Conservation (phyloP, 2,113 vertebrate species). For the Panurus biarmicus region DNA sequence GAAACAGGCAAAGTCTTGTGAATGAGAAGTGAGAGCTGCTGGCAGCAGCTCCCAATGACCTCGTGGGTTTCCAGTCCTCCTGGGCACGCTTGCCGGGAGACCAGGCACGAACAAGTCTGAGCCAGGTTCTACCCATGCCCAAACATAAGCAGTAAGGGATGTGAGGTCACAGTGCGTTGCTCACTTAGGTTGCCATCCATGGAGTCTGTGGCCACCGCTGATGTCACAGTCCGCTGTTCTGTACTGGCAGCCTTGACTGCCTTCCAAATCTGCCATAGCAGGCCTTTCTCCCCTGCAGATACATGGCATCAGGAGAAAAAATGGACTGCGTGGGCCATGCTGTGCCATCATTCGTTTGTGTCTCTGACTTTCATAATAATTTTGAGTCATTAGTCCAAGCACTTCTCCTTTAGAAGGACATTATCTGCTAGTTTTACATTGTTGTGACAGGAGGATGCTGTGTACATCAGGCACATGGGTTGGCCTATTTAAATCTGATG, state of each 20-base stretch:
- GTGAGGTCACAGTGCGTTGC: neutral
- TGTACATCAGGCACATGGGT: neutral
- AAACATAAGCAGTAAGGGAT: too few species aligned
- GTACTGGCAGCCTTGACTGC: neutral
- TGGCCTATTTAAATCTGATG: neutral
- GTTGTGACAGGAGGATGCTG: neutral
- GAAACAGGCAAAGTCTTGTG: neutral
- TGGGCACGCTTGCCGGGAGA: neutral
- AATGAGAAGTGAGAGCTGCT: neutral
- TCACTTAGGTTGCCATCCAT: neutral
- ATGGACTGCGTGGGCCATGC: fast-evolving
- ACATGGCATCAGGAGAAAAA: neutral
- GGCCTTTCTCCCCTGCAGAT: neutral
- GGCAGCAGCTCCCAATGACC: neutral
- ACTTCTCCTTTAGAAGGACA: neutral
- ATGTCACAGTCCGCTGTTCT: neutral
- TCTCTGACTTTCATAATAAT: neutral
- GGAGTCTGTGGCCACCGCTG: neutral
- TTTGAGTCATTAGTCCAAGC: neutral
- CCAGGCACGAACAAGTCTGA: neutral
- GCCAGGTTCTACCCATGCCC: neutral
- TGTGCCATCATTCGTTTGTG: neutral
- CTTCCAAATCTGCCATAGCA: neutral
- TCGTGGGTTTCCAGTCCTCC: neutral
- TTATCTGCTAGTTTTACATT: neutral